Base-by-base conservation (phyloP, 1,140 invertebrate species). In the Harlomillsia oculata region DNA sequence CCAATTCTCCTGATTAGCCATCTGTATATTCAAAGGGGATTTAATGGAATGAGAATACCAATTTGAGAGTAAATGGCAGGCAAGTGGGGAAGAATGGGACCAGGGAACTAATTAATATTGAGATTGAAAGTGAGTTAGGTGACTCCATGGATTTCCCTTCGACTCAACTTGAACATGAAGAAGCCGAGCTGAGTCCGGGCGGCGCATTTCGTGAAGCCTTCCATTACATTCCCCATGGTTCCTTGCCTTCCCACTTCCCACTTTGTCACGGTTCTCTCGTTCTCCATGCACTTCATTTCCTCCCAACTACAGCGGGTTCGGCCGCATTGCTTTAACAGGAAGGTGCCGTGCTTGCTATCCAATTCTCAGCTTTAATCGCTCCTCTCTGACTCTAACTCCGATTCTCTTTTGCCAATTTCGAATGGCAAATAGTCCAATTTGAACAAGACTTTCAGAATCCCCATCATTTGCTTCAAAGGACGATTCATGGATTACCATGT, bases 1-100 rank as follows among this genome's bases (percentile, higher is more conserved):
- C 40, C 49, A 52, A 52, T 52, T 20, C 25, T 25, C 36, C 14
- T 37, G 49, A 52, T 52, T 52, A 52, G 49, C 37, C 34, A 26
- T 43, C 40, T 21, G 21, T 56, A 43, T 41, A 29, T 39, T 29
- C 21, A 49, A 39, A 56, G 34, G 44, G 44, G 34, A 30, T 53
- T 53, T 53, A 53, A 53, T 53, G 51, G 25, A 44, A 53, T 53
- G 51, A 53, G 37, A 53, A 53, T 53, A 36, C 39, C 40, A 53
- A 53, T 53, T 53, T 45, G 41, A 39, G 36, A 46, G 32, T 56
- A 36, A 25, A 48, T 48, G 44, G 16, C 20, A 25, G n/a, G 5
- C 14, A 6, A 48, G 53, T 18, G 18, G 18, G 26, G 25, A 39
- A 39, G 44, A 39, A 39, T 32, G 41, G 26, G 18, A 45, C 26